Conservation (phyloP, 2,888 invertebrate genomes). For the Kryphioiulus occultus region DNA sequence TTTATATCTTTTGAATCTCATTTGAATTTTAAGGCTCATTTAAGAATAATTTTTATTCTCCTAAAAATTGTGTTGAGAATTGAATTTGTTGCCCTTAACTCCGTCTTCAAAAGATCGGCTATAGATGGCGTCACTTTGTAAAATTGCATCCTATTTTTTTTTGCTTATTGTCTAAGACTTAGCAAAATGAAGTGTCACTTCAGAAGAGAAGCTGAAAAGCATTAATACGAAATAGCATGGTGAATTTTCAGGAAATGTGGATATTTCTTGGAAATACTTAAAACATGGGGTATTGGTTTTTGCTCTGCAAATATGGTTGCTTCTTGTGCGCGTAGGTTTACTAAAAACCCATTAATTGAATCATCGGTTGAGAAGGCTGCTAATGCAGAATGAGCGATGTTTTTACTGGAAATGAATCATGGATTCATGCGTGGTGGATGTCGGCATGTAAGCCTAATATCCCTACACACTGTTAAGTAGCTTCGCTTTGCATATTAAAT, state of each 20-base stretch:
- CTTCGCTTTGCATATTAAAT: conserved; percentile 35
- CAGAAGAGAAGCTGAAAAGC: not conserved
- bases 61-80: not conserved
- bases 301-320: not conserved
- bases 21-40: too few species aligned
- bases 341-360: conserved; percentile 31
- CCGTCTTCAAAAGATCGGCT: not conserved
- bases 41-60: too few species aligned
- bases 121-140: not conserved
- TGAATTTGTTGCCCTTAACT: not conserved
- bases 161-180: too few species aligned
- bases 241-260: not conserved
- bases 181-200: not conserved
- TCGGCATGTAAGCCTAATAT: conserved; percentile 31
- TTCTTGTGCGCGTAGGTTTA: not conserved
- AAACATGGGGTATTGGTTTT: not conserved
- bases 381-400: conserved; percentile 31
- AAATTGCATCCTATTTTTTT: not conserved
- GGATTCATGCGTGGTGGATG: conserved; percentile 26
- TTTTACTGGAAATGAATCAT: conserved; percentile 35
- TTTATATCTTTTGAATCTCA: too few species aligned
- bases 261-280: not conserved
- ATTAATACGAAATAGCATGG: not conserved
- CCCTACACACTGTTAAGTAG: conserved; percentile 31
- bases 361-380: conserved; percentile 26